phyloP scores from a whole-genome alignment of 2,888 invertebrate genomes.

The Baccha elongata region DNA sequence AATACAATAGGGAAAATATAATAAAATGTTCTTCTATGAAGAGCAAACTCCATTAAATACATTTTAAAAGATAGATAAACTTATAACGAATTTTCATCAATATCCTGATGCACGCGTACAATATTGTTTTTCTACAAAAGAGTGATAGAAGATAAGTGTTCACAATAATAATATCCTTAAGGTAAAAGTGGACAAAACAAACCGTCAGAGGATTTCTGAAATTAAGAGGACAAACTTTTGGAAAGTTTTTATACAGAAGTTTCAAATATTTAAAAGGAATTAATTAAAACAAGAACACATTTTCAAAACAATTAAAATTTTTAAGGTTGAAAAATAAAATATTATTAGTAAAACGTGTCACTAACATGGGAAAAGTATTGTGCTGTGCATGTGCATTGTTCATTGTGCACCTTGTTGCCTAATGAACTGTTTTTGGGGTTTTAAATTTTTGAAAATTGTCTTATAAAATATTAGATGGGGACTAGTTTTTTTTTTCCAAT shows the following conservation, averaged over 20 bases:
- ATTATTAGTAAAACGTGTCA: neutral
- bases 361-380: neutral
- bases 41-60: constrained; percentile 38
- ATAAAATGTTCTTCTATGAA: constrained; percentile 4
- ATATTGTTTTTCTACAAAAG: constrained; percentile 6
- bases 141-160: constrained; percentile 7
- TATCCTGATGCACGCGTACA: constrained; percentile 14
- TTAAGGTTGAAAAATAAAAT: neutral
- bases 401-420: too few relatives aligned
- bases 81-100: constrained; percentile 9
- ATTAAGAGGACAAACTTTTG: constrained; percentile 15
- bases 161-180: constrained; percentile 14
- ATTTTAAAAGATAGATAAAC: constrained; percentile 13
- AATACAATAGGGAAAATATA: neutral
- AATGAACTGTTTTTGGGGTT: neutral
- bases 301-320: neutral
- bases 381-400: neutral
- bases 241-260: neutral
- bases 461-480: too few relatives aligned
- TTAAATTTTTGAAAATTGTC: too few relatives aligned
- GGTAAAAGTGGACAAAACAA: neutral
- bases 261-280: neutral
- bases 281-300: constrained; percentile 1
- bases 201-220: neutral
- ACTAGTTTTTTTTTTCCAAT: too few relatives aligned